phyloP scores from a whole-genome alignment of 2,797 vertebrate genomes.

The Pangasius larnaudii region DNA sequence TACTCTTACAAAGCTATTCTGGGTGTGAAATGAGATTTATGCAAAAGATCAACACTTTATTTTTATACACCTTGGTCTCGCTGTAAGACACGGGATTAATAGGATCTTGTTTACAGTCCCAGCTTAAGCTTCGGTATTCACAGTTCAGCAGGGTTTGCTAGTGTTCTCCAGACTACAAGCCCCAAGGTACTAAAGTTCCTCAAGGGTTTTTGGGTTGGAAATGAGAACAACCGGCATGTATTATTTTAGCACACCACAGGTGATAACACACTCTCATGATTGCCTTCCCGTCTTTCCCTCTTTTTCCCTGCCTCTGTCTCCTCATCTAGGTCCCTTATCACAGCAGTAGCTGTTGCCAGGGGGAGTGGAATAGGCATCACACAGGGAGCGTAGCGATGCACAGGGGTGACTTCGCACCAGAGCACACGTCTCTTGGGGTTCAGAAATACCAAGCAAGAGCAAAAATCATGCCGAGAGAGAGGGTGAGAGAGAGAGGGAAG shows the following conservation, averaged over 20 bases:
- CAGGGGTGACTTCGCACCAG: conserved; percentile 36
- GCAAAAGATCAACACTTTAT: conserved; percentile 16
- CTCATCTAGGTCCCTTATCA: conserved; percentile 59
- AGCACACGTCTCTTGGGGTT: conserved; percentile 41
- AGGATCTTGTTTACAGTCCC: conserved; percentile 35
- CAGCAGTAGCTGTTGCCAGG: conserved; percentile 41
- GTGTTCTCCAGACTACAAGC: conserved; percentile 5
- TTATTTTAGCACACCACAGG: conserved; percentile 36
- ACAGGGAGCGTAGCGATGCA: conserved; percentile 47
- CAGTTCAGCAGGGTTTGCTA: conserved; percentile 17
- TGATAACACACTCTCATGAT: conserved; percentile 34
- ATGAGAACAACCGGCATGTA: conserved; percentile 32
- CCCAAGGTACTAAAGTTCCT: conserved; percentile 28
- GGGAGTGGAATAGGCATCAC: conserved; percentile 59
- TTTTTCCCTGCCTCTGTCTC: conserved; percentile 49
- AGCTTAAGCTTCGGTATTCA: conserved; percentile 19
- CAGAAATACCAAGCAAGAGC: conserved; percentile 36
- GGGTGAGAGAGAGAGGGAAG: neutral
- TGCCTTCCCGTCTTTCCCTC: conserved; percentile 29
- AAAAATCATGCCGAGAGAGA: conserved; percentile 21
- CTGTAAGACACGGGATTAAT: conserved; percentile 29
- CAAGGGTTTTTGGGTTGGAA: conserved; percentile 27
- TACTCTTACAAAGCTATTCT: neutral
- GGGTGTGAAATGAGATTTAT: conserved; percentile 25
- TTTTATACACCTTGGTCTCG: neutral